Percentiles rank a stretch among this genome's conserved stretches.
These are phyloP conservation scores for Megalurothrips usitatus DNA, from an alignment of 2,888 invertebrate genomes.

Conservation along the genomic window DNA sequence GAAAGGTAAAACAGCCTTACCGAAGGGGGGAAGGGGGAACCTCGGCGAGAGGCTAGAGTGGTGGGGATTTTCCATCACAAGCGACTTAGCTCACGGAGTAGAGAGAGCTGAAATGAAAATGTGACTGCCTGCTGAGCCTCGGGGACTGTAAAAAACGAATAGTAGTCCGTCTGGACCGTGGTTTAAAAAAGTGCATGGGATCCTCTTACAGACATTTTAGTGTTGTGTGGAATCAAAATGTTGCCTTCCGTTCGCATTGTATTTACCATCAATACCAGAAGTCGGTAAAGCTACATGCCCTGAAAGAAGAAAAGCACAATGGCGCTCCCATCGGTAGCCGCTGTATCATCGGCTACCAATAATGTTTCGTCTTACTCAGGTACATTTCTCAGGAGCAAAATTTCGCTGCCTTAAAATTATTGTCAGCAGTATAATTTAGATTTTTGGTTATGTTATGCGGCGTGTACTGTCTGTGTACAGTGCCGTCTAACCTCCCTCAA, in stretches of 20 bases:
- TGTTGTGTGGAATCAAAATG: background rate
- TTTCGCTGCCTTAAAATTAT: conserved; percentile 12
- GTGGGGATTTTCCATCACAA: conserved; percentile 40
- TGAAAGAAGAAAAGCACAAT: conserved; percentile 42
- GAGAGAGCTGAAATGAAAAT: conserved; percentile 31
- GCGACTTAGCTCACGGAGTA: conserved; percentile 38
- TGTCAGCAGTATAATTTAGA: background rate
- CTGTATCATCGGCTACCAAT: conserved; percentile 40
- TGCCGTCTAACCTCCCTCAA: background rate
- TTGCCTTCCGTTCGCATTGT: background rate
- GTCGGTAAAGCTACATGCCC: conserved; percentile 37
- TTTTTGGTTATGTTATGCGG: conserved; percentile 30
- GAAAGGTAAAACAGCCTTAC: conserved; percentile 59
- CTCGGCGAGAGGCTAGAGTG: conserved; percentile 55
- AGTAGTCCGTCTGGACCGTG: background rate
- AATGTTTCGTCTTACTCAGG: conserved; percentile 39
- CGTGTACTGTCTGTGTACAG: background rate
- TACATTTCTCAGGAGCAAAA: conserved; percentile 30
- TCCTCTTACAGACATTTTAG: background rate
- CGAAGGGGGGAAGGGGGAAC: conserved; percentile 48
- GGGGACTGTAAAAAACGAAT: background rate
- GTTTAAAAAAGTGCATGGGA: background rate
- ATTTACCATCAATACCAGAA: conserved; percentile 29
- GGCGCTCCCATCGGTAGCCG: conserved; percentile 46
- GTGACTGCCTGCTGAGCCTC: background rate